A percentile compares a stretch with the other conserved stretches of the same genome.
phyloP scores from a whole-genome alignment of 1,140 invertebrate genomes.

The Drosophila erecta region DNA sequence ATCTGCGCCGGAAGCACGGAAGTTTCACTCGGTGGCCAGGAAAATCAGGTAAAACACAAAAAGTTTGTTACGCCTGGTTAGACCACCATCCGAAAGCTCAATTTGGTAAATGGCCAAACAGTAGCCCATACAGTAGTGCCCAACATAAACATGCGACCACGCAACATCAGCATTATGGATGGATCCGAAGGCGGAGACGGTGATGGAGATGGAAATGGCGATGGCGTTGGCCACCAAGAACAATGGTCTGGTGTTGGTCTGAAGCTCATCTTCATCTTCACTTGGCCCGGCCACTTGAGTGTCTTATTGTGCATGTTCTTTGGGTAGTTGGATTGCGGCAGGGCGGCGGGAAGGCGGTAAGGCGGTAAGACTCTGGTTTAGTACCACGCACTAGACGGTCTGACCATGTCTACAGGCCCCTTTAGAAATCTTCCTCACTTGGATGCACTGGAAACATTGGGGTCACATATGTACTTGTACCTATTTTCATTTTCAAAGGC shows the following conservation, averaged over 20 bases:
- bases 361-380: slow-evolving; percentile 15
- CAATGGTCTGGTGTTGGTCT: slow-evolving; percentile 59
- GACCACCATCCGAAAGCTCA: slow-evolving; percentile 51
- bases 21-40: slow-evolving; percentile 45
- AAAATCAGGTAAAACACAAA: slow-evolving; percentile 33
- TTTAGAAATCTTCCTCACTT: slow-evolving; percentile 14
- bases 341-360: not conserved
- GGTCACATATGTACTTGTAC: not conserved
- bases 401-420: slow-evolving; percentile 49
- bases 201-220: slow-evolving; percentile 11
- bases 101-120: slow-evolving; percentile 75
- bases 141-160: slow-evolving; percentile 73
- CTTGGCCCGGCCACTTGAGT: slow-evolving; percentile 55
- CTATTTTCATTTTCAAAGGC: not conserved
- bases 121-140: slow-evolving; percentile 44
- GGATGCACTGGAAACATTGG: not conserved
- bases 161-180: slow-evolving; percentile 62
- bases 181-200: slow-evolving; percentile 20
- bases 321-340: not conserved
- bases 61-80: slow-evolving; percentile 75
- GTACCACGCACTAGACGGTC: slow-evolving; percentile 70
- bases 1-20: slow-evolving; percentile 62
- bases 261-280: slow-evolving; percentile 56
- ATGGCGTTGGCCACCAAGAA: slow-evolving; percentile 53
- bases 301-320: slow-evolving; percentile 67